Evolutionary conservation across 2,113 vertebrate species (phyloP).

Genomic region (Phalacrocorax carbo): DNA sequence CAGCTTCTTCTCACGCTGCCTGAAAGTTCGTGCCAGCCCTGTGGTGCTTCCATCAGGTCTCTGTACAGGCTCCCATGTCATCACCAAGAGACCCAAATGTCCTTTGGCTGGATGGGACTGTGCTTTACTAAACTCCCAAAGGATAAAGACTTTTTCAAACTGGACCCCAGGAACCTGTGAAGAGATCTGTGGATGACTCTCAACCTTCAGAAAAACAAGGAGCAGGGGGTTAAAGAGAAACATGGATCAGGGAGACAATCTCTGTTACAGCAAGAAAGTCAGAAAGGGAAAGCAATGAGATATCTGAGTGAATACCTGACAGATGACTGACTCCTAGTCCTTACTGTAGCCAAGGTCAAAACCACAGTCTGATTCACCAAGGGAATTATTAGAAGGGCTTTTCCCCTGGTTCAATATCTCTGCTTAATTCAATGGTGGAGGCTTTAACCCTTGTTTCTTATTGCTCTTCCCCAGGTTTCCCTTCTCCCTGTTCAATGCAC

Average conservation of each 20-base stretch:
- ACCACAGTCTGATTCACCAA: background rate
- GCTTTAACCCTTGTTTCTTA: background rate
- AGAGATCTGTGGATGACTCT: background rate
- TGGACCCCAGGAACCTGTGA: background rate
- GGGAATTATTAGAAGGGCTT: background rate
- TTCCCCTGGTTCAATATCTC: background rate
- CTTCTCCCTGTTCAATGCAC: background rate
- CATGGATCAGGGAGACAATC: background rate
- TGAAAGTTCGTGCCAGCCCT: background rate
- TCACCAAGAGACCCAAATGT: background rate
- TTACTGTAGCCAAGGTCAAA: background rate
- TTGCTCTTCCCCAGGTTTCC: fast-evolving
- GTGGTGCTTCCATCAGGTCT: background rate
- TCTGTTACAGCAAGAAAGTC: background rate
- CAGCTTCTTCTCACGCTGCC: background rate
- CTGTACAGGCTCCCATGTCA: background rate
- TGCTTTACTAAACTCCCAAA: background rate
- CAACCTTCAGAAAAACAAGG: background rate
- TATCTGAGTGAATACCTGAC: background rate
- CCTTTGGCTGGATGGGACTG: background rate
- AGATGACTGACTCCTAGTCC: background rate
- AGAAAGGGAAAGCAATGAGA: background rate
- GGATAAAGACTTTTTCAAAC: background rate
- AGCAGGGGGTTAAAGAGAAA: background rate
- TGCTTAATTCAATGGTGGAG: background rate